Base-by-base conservation (phyloP, 2,888 invertebrate genomes). In the Drosophila paranaensis region DNA sequence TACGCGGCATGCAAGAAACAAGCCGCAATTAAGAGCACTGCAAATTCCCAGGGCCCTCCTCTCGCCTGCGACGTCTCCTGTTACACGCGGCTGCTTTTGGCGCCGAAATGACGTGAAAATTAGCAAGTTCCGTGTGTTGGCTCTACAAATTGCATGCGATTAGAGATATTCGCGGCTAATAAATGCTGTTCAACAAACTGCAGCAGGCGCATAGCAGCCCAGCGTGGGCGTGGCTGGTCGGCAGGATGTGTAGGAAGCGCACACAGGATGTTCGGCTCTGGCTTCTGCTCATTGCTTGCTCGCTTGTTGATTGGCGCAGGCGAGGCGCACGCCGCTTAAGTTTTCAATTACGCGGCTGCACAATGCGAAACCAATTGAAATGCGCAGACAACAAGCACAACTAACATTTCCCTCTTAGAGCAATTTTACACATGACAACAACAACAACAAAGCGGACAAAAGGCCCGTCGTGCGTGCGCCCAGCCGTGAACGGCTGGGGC, bases 161-260 rank as follows among this genome's bases (percentile, higher is more conserved):
- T 88, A 89, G 78, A 75, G 77, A 71, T 73, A 79, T 89, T 89
- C 90, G 87, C 84, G 74, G 88, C 82, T 86, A 87, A 89, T 89
- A 87, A 89, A 90, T 70, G 80, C 73, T 84, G 82, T 87, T 81
- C 60, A 87, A 79, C 84, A 85, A 80, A 82, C 88, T 72, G 85
- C 69, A 70, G 57, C 60, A 66, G 64, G 35, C 43, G 35, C 63
- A 30, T 42, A 55, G 37, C 53, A 27, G 50, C 66, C 45, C 48
- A 27, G 30, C 45, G 25, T 33, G 54, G 39, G 50, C 57, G 68
- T 74, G 60, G 51, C 37, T 30, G 40, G 61, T 42, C 62, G 50
- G 54, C 74, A 77, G 88, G 82, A 85, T 86, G 65, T 80, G 70
- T 43, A 53, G 79, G 75, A 67, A 67, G 74, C 63, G 50, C 43